These are phyloP conservation scores for Sinotaia quadrata DNA, from an alignment of 2,888 invertebrate species.

Conservation along the genomic window DNA sequence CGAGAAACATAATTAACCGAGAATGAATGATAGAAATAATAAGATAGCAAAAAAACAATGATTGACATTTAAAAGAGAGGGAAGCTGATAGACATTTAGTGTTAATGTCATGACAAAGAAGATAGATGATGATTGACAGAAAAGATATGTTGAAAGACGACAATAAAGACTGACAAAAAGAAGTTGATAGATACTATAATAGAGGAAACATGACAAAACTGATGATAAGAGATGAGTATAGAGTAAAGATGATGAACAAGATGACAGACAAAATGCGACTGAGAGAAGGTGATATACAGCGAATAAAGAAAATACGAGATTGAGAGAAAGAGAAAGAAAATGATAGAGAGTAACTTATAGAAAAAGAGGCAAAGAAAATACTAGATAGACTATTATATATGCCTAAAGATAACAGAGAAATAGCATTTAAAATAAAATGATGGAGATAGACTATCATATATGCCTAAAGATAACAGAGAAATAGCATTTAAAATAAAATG, in stretches of 20 bases:
- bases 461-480: too few species aligned
- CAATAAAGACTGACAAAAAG: not conserved
- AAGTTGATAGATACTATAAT: not conserved
- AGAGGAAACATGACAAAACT: not conserved
- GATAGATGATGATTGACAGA: not conserved
- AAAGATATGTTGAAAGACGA: not conserved
- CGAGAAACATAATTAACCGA: too few species aligned
- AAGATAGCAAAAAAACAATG: too few species aligned
- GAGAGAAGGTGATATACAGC: not conserved
- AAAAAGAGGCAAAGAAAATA: not conserved
- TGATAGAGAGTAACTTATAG: conserved; percentile 5
- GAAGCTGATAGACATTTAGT: too few species aligned
- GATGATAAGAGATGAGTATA: not conserved
- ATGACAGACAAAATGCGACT: not conserved
- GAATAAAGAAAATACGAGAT: not conserved
- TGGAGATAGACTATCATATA: too few species aligned
- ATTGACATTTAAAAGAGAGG: too few species aligned
- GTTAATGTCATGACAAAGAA: not conserved
- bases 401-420: too few species aligned
- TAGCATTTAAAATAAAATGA: too few species aligned
- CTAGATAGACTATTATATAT: too few species aligned
- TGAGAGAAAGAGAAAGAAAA: not conserved
- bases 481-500: too few species aligned
- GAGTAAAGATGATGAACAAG: not conserved
- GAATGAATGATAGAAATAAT: too few species aligned